phyloP scores from a whole-genome alignment of 1,140 invertebrate species.

The Drosophila malerkotliana region DNA sequence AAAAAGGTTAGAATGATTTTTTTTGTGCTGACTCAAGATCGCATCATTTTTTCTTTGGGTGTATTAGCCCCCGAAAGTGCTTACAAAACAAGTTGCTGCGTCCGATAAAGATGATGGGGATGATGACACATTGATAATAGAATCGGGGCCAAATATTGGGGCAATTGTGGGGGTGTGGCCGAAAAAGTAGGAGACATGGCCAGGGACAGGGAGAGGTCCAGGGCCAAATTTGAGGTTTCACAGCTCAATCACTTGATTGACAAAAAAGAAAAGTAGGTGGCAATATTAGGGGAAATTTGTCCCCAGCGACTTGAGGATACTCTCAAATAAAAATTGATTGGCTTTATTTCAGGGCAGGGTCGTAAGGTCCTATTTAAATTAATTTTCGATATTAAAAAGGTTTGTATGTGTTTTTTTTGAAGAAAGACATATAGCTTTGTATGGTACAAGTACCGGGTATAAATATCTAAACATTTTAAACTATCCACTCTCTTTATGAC shows the following conservation, averaged over 20 bases:
- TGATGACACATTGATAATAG: slow-evolving; percentile 44
- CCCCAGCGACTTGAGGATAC: not conserved
- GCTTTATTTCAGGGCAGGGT: not conserved
- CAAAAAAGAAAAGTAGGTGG: slow-evolving; percentile 14
- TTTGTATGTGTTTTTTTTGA: no score
- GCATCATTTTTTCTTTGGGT: not conserved
- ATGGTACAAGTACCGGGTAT: no score
- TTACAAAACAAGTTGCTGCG: slow-evolving; percentile 35
- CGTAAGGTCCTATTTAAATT: no score
- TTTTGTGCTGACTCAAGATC: slow-evolving; percentile 47
- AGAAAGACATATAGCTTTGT: no score
- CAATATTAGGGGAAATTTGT: not conserved
- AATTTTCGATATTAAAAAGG: no score
- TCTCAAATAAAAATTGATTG: not conserved
- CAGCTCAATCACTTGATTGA: slow-evolving; percentile 73
- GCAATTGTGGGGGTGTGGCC: no score
- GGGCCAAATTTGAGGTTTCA: slow-evolving; percentile 20
- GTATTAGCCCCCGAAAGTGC: slow-evolving; percentile 21
- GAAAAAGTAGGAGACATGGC: not conserved
- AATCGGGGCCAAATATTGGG: not conserved
- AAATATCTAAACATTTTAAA: no score
- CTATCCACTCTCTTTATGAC: no score
- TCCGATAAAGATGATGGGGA: slow-evolving; percentile 39
- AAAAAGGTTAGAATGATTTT: slow-evolving; percentile 12
- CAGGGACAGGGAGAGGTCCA: not conserved